These are phyloP conservation scores for Malurus splendens DNA, from an alignment of 2,797 vertebrate genomes.

Conservation along the genomic window DNA sequence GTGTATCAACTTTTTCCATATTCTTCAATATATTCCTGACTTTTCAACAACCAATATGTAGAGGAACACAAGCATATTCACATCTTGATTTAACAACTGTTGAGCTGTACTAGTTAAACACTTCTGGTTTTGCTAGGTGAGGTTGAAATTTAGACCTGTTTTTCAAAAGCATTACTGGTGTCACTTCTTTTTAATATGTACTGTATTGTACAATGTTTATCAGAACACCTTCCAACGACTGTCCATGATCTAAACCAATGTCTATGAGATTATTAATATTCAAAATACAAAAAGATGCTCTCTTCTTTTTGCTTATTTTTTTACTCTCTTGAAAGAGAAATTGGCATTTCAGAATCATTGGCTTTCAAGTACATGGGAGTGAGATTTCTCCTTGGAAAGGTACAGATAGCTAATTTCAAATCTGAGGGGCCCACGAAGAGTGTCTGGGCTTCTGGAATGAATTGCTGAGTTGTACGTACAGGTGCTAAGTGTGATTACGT, in stretches of 20 bases:
- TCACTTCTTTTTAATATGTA: not conserved
- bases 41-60: not conserved
- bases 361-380: not conserved
- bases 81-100: not conserved
- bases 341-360: not conserved
- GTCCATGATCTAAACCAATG: not conserved
- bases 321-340: not conserved
- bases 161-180: not conserved
- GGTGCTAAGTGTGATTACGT: conserved; percentile 1
- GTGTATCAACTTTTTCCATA: not conserved
- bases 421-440: not conserved
- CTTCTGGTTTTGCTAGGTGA: not conserved
- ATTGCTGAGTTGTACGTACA: not conserved
- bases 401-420: not conserved
- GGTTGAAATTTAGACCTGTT: not conserved
- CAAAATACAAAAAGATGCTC: not conserved
- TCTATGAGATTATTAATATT: not conserved
- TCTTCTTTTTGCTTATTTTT: not conserved
- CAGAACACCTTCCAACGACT: not conserved
- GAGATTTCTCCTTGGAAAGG: not conserved
- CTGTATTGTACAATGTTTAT: not conserved
- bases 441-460: not conserved
- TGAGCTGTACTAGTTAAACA: not conserved
- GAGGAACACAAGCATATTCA: not conserved
- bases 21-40: not conserved